Base-by-base conservation (phyloP, 2,888 invertebrate genomes). In the Octodonta nipae region DNA sequence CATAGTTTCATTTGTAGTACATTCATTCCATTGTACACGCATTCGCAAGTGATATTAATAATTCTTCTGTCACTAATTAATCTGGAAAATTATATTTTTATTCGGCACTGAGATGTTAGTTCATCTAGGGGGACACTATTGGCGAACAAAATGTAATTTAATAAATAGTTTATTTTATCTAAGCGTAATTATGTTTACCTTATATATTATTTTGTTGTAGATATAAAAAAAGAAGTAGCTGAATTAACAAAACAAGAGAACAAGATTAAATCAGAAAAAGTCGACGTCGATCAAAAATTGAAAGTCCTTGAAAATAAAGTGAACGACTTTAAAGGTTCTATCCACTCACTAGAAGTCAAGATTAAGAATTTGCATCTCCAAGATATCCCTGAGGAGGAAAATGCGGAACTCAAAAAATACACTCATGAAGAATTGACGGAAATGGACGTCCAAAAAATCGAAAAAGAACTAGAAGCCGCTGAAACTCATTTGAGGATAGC, bases 201-300 rank as follows among this genome's bases (percentile, higher is more conserved):
- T n/a, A n/a, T n/a, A n/a, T n/a, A 25, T 3, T 28, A 15, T 24
- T 15, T 30, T 14, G 8, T 32, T 33, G 3, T 44, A 30, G 52
- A 51, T 3, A 56, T 79, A 0, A 78, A 79, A 43, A 67, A 75
- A 34, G 74, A 79, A 47, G 72, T 83, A 17, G 60, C 65, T 0
- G 65, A 63, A 20, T 58, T 83, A 0, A 70, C 71, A 15, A 65
- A 67, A 14, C 65, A 72, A 33, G 78, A 82, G 51, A 79, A 74
- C 38, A 72, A 76, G 35, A 56, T 77, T 4, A 82, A 81, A 50
- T 67, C 74, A 1, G 65, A 75, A 32, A 72, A 81, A 26, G 65
- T 91, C 0, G 85, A 87, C 48, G 66, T 84, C 0, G 78, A 81
- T 37, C 77, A 82, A 43, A 75, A 78, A 26, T 53, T 84, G 1